Evolutionary conservation across 2,888 invertebrate species (phyloP).

Genomic region (Diaperis boleti): DNA sequence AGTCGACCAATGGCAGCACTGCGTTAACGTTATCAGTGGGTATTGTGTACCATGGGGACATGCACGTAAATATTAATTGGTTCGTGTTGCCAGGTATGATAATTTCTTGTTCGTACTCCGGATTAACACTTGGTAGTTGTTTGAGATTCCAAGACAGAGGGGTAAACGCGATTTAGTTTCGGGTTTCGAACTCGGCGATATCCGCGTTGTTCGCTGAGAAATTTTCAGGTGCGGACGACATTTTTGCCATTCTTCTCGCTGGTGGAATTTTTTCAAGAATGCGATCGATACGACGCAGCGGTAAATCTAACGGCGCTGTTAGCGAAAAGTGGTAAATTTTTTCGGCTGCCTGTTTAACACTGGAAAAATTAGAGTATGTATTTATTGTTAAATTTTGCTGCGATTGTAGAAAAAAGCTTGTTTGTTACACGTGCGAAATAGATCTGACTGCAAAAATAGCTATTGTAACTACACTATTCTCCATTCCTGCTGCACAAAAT

Average conservation of each 20-base stretch:
- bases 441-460: too few species aligned
- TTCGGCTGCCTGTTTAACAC: neutral
- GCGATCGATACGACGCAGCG: neutral
- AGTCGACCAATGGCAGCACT: constrained; percentile 1
- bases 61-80: constrained; percentile 13
- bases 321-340: neutral
- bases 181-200: too few species aligned
- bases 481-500: too few species aligned
- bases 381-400: neutral
- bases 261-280: constrained; percentile 1
- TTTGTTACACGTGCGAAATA: too few species aligned
- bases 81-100: neutral
- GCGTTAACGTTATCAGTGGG: constrained; percentile 4
- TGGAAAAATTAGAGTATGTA: neutral
- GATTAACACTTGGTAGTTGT: too few species aligned
- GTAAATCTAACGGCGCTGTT: neutral
- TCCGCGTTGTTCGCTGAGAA: too few species aligned
- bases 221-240: too few species aligned
- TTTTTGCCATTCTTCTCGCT: neutral
- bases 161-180: too few species aligned
- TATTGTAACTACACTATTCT: too few species aligned
- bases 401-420: neutral
- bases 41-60: neutral
- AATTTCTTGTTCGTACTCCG: neutral
- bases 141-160: too few species aligned